A percentile compares a stretch with the other conserved stretches of the same genome.
Evolutionary conservation across 1,140 invertebrate species (phyloP).

Genomic region (Listronotus bonariensis): DNA sequence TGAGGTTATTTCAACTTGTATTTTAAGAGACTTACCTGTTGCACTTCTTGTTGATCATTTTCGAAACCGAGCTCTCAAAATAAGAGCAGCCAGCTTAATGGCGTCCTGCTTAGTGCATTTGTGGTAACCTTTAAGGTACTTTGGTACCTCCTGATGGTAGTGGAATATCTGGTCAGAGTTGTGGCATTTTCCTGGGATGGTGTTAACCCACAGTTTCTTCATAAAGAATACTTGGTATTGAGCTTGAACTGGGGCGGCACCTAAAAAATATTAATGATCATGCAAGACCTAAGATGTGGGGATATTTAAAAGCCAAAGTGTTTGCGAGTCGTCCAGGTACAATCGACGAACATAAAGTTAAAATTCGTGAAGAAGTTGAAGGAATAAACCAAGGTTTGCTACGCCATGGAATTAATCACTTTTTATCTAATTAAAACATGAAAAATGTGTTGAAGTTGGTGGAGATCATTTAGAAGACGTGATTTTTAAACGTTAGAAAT

Average conservation of each 20-base stretch:
- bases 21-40: constrained; percentile 12
- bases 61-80: constrained; percentile 80
- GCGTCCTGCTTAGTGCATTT: constrained; percentile 81
- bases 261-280: constrained; percentile 37
- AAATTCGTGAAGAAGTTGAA: too few species aligned
- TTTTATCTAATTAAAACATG: too few species aligned
- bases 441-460: too few species aligned
- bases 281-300: background rate
- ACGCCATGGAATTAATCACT: too few species aligned
- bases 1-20: too few species aligned
- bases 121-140: constrained; percentile 88
- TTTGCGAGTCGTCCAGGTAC: too few species aligned
- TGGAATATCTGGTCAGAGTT: constrained; percentile 94
- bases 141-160: constrained; percentile 92
- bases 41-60: constrained; percentile 60
- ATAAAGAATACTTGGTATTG: constrained; percentile 95
- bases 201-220: constrained; percentile 95
- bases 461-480: too few species aligned
- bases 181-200: constrained; percentile 81
- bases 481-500: too few species aligned
- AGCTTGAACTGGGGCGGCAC: constrained; percentile 68
- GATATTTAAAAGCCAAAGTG: too few species aligned
- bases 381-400: too few species aligned
- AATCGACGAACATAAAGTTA: too few species aligned
- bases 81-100: constrained; percentile 75